These are phyloP conservation scores for Tiaroga cobitis DNA, from an alignment of 2,797 vertebrate genomes.

Conservation along the genomic window DNA sequence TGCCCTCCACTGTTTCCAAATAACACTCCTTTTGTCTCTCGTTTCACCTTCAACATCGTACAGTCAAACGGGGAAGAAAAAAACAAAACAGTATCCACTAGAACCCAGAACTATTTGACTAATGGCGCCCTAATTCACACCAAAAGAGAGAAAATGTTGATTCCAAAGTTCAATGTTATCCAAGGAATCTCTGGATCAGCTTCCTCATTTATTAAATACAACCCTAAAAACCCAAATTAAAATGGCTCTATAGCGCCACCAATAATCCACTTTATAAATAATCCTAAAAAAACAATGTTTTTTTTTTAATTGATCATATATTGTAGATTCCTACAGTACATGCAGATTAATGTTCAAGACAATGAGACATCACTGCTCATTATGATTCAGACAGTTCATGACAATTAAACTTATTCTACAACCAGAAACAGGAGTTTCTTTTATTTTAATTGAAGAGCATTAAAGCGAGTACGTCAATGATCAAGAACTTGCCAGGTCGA, in stretches of 20 bases:
- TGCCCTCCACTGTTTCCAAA: constrained; percentile 24
- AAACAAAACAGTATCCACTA: neutral
- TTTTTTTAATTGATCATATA: neutral
- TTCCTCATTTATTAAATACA: neutral
- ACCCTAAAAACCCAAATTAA: neutral
- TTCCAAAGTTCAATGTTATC: no score
- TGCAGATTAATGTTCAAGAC: neutral
- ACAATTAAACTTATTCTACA: neutral
- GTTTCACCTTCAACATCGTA: neutral
- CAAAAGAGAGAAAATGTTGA: neutral
- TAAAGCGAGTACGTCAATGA: neutral
- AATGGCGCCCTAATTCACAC: neutral
- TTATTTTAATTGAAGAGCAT: neutral
- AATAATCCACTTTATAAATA: neutral
- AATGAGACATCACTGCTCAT: neutral
- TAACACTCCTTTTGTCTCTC: neutral
- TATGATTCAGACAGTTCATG: neutral
- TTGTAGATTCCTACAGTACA: neutral
- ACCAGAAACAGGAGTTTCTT: neutral
- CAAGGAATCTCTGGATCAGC: no score
- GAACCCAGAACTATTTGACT: neutral
- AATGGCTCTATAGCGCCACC: neutral
- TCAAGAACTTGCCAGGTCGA: neutral
- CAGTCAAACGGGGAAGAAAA: neutral
- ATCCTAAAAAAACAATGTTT: neutral